Evolutionary conservation across 2,113 vertebrate genomes (phyloP), one percentile per base, ranked within the genome.

Genomic region (Paraplagusia blochii): DNA sequence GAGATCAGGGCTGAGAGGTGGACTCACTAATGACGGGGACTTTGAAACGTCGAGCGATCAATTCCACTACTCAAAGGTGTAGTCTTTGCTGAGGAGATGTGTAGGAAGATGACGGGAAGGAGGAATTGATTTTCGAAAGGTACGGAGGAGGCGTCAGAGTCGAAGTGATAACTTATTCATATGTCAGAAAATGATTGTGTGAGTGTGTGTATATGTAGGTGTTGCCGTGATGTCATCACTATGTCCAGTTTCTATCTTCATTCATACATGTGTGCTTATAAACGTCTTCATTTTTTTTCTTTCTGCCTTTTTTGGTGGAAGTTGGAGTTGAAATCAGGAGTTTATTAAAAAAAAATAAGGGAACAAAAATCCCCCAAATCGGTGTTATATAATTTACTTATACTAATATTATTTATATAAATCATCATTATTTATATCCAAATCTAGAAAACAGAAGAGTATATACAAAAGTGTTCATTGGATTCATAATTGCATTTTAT

Each of bases 61-160:
- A n/a, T n/a, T n/a, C n/a, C n/a, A n/a, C n/a, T n/a, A n/a, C 74
- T 77, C 59, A 74, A 64, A 69, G 60, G 11, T 13, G 53, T 67
- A 50, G 49, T 63, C 61, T 66, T 40, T 10, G 50, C 53, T 49
- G 59, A 63, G 60, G 34, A 43, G 48, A 44, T 1, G 52, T 14
- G 45, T 76, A 63, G 63, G 57, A 66, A 58, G 72, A 64, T 55
- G 53, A 73, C 47, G 45, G 47, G 53, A 60, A 59, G 70, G 17
- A 79, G 50, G 56, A 68, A 77, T 72, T 66, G 72, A 80, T 80
- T 77, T 76, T 60, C 64, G n/a, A 64, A 65, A 80, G 73, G 45
- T 29, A 15, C 53, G 67, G 56, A 48, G 70, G 52, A 72, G 63
- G 71, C 35, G 48, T 70, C 42, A 49, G 29, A 75, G 68, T 4